Evolutionary conservation across 2,797 vertebrate species (phyloP).

Genomic region (Parotocinclus haroldoi): DNA sequence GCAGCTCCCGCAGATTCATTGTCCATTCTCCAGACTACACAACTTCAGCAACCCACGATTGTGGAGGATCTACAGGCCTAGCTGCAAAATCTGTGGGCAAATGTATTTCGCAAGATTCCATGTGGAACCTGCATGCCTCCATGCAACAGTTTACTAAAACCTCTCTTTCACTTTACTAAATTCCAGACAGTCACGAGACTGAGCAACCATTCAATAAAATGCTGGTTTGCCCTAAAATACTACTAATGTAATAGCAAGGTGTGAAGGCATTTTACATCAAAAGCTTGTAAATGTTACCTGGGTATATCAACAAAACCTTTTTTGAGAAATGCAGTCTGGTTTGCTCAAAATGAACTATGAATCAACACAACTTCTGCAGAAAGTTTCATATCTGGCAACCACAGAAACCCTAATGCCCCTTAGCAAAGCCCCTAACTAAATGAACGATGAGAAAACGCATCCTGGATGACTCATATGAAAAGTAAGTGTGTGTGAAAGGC

Average conservation of each 20-base stretch:
- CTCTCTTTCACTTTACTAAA: no score
- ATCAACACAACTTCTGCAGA: constrained; percentile 33
- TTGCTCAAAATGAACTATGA: constrained; percentile 40
- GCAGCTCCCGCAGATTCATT: no score
- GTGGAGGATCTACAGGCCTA: no score
- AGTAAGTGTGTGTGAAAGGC: constrained; percentile 43
- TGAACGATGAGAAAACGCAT: constrained; percentile 38
- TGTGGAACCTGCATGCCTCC: no score
- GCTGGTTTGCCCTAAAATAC: no score
- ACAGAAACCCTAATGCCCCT: constrained; percentile 56
- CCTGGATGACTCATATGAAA: constrained; percentile 56
- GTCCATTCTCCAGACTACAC: no score
- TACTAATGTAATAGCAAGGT: constrained; percentile 2
- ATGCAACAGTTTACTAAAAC: no score
- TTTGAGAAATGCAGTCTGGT: constrained; percentile 10
- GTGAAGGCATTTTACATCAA: neutral
- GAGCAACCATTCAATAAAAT: no score
- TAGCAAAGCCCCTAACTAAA: constrained; percentile 37
- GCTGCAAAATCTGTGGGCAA: no score
- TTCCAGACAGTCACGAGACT: no score
- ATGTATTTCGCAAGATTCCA: no score
- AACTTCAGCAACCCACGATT: no score
- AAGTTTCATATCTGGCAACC: constrained; percentile 30
- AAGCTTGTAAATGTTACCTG: neutral
- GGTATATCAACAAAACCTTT: constrained; percentile 2